These are phyloP conservation scores for Myathropa florea DNA, from an alignment of 2,888 invertebrate species.

Conservation along the genomic window DNA sequence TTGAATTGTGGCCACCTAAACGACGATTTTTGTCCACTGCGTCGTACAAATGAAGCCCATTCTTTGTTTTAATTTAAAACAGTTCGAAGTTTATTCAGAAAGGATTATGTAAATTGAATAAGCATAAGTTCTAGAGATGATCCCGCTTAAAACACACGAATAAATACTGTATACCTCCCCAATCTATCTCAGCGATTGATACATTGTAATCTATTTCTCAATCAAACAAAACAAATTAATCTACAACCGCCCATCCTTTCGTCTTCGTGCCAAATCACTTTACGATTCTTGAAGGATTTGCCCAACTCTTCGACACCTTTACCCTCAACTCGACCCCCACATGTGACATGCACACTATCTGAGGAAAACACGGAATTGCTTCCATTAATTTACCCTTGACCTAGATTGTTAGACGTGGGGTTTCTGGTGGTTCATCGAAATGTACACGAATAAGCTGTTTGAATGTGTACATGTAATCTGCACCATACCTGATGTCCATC, in stretches of 20 bases:
- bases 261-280: neutral
- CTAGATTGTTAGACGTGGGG: neutral
- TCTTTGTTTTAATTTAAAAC: no score
- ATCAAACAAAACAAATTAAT: neutral
- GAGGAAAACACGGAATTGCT: neutral
- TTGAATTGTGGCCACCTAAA: no score
- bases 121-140: neutral
- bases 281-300: neutral
- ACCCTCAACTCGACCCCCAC: neutral
- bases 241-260: neutral
- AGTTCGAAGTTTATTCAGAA: no score
- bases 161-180: neutral
- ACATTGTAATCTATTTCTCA: neutral
- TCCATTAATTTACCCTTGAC: constrained; percentile 17
- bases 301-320: neutral
- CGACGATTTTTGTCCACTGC: no score
- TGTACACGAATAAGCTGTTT: neutral
- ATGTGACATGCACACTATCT: neutral
- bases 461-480: neutral
- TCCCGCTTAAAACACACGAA: neutral
- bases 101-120: no score
- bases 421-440: neutral
- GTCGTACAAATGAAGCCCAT: no score
- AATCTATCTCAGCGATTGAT: neutral
- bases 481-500: no score